Base-by-base conservation (phyloP, 2,888 invertebrate species). In the Lycia hirtaria region DNA sequence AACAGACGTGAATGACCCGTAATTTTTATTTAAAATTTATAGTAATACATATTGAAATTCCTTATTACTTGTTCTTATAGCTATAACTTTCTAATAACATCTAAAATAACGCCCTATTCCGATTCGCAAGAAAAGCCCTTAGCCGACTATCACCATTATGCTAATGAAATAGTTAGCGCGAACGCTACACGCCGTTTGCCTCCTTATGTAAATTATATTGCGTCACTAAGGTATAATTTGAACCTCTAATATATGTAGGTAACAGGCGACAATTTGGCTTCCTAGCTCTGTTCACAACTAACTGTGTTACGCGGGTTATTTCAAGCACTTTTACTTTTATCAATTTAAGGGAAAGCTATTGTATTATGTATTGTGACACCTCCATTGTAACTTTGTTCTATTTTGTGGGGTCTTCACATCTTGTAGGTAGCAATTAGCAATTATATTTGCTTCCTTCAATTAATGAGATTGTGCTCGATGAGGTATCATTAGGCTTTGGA, bases 201-300 rank as follows among this genome's bases (percentile, higher is more conserved):
- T 56, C 33, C 24, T 56, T 56, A 49, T 44, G 38, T 55, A 55
- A 37, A 60, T 51, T 49, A 9, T 43, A 51, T 45, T 52, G 40
- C 41, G 41, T 41, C 38, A 37, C 22, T 55, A 43, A 51, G 45
- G 32, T 44, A 38, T 56, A 30, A 44, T 50, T 48, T 38, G 22
- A 44, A 50, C 37, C 15, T 44, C 38, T 37, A 35, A 33, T 47
- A 35, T 12, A 33, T 47, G 26, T 12, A 35, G 35, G 14, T 33
- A 17, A 10, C 37, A 47, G 10, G 47, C 15, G 22, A 26, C 33
- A 10, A 47, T 35, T 47, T 35, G 17, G 47, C 24, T n/a, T 45
- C 10, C 26, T 2, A 40, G 28, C 15, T 26, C 10, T 15, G 10
- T 17, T 35, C 35, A n/a, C 15, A n/a, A 14, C 22, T 3, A 17